Evolutionary conservation across 1,140 invertebrate genomes (phyloP).

Genomic region (Coelopa frigida): DNA sequence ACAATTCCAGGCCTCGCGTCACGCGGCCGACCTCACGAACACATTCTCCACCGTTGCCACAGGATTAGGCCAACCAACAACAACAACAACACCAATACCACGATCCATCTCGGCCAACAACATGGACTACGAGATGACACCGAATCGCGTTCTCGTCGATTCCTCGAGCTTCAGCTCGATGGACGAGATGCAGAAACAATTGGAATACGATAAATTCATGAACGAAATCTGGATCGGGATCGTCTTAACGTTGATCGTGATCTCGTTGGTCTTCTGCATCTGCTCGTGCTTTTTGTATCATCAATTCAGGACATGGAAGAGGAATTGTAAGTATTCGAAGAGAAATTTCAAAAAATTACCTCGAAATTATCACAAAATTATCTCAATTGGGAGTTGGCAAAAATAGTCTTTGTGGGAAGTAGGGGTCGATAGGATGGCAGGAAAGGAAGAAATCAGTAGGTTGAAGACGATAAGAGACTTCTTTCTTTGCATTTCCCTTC

Average conservation of each 20-base stretch:
- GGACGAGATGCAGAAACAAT: conserved; percentile 35
- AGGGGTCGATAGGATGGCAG: too few species aligned
- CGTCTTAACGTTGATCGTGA: conserved; percentile 38
- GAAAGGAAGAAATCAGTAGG: too few species aligned
- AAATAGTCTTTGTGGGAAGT: too few species aligned
- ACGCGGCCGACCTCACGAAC: too few species aligned
- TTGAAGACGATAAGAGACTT: too few species aligned
- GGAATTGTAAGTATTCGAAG: conserved; percentile 39
- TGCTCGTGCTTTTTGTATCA: conserved; percentile 44
- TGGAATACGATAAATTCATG: conserved; percentile 43
- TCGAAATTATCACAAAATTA: too few species aligned
- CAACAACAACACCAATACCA: conserved; percentile 6
- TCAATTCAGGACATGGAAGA: conserved; percentile 41
- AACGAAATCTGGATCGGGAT: conserved; percentile 44
- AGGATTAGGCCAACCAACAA: too few species aligned
- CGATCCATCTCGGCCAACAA: background rate
- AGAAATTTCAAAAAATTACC: too few species aligned
- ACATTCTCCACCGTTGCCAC: too few species aligned
- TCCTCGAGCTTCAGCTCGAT: conserved; percentile 23
- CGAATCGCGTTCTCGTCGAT: conserved; percentile 32
- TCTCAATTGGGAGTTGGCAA: too few species aligned
- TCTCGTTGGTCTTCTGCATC: conserved; percentile 42
- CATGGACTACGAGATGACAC: conserved; percentile 30
- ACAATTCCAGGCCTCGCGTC: conserved; percentile 23
- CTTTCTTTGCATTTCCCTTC: too few species aligned